Evolutionary conservation across 2,888 invertebrate genomes (phyloP), one percentile per base, ranked within the genome.

Genomic region (Hyles lineata): DNA sequence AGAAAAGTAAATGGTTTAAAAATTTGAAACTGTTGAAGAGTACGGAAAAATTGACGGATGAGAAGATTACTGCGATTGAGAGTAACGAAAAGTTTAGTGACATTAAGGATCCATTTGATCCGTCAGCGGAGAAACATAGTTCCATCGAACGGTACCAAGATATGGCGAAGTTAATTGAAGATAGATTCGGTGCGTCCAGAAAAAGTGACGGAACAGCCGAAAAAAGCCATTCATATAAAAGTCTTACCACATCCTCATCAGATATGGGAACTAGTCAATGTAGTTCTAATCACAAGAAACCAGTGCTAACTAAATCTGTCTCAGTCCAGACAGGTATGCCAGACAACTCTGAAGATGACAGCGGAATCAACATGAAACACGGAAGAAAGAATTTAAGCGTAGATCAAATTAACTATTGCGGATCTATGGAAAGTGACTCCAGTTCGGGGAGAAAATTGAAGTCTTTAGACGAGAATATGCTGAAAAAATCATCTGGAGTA

Each of bases 71-170:
- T 21, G 87, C 87, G 7, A 90, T 92, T 67, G 93, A 94, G 78
- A 94, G 87, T 73, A 86, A 74, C 74, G 91, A 92, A 72, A 93
- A 91, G 75, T 84, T 86, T 74, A 90, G 86, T 81, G 95, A 95
- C 73, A 86, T 93, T 0, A 94, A 93, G 83, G 95, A 95, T 81
- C 95, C 95, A 1, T 95, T 96, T 75, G 96, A 96, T 86, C 95
- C 95, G 21, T 91, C 93, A 73, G 95, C 95, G 72, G 96, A 96
- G 75, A 96, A 96, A 83, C 96, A 96, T 78, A 96, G 96, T 88
- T 96, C 96, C 75, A 96, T 96, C 86, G 96, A 96, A 82, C 92
- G 96, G 69, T 96, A 96, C 77, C 96, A 96, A 84, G 96, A 96
- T 79, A 96, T 96, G 96, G 95, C 96, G 6, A 96, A 96, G 84